Base-by-base conservation (phyloP, 2,888 invertebrate genomes). In the Heliconius cydno region DNA sequence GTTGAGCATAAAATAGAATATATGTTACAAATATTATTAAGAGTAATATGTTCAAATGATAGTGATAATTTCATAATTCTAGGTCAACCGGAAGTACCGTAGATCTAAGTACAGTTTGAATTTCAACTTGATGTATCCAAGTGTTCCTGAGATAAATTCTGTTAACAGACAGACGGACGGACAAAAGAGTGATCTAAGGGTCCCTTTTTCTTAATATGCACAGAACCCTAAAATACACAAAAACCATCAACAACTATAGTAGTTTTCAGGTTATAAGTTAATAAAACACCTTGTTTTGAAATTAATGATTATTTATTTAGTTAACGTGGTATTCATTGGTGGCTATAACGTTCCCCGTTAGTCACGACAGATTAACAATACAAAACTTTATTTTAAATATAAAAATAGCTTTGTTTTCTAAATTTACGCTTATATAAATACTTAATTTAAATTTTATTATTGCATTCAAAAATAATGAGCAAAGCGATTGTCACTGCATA, bases 391-490 rank as follows among this genome's bases (percentile, higher is more conserved):
- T 87, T 88, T 87, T 79, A 70, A 87, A 86, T 88, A 88, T 88
- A 92, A 92, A 92, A 92, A 92, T 92, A 92, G 89, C 90, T 91
- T 88, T 88, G 60, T 88, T 88, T 88, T 89, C 87, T 87, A 88
- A 87, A 87, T 85, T 87, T 83, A 88, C 87, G 87, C 85, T 87
- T 83, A 84, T 76, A 84, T 83, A 79, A 82, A 81, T 78, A 67
- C 79, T 82, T 79, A 73, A 60, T 71, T 65, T 79, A 79, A 71
- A 9, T 6, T 66, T 41, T 66, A 41, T n/a, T 73, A 73, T 73
- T 73, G 73, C 73, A 25, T 73, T 73, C 9, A 22, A 38, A 60
- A 7, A 60, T n/a, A 10, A 73, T 34, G 60, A 73, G 73, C 57
- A 73, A 73, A 60, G 57, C 73, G 60, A n/a, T 60, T 60, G 60